phyloP scores from a whole-genome alignment of 2,888 invertebrate species.

The Lasioglossum vierecki region DNA sequence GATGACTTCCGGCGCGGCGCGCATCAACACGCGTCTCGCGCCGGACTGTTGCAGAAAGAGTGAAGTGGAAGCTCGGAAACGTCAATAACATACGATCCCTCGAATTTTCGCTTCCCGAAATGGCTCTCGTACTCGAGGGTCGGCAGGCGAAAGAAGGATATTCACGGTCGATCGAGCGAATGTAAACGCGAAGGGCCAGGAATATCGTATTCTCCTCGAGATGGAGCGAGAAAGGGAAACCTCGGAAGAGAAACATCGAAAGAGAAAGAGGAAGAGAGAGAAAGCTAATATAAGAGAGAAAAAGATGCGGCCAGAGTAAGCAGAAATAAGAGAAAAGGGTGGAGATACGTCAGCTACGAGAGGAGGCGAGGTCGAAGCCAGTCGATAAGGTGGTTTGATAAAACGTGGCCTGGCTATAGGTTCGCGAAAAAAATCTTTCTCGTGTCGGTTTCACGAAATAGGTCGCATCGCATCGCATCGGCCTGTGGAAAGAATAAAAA shows the following conservation, averaged over 20 bases:
- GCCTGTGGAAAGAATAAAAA: conserved; percentile 13
- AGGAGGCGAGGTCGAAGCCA: conserved; percentile 22
- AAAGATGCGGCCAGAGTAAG: neutral
- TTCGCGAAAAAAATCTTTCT: conserved; percentile 11
- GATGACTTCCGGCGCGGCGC: conserved; percentile 7
- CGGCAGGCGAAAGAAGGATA: conserved; percentile 56
- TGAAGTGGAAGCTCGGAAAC: conserved; percentile 28
- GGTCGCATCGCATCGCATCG: neutral
- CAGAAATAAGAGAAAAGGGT: conserved; percentile 10
- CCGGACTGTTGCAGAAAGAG: neutral
- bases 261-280: neutral
- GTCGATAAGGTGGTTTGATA: conserved; percentile 56
- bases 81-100: conserved; percentile 65
- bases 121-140: conserved; percentile 60
- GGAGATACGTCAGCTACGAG: neutral
- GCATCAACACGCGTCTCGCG: conserved; percentile 22
- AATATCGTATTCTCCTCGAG: conserved; percentile 44
- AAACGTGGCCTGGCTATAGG: conserved; percentile 14
- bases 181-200: conserved; percentile 59
- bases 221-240: neutral
- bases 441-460: conserved; percentile 20
- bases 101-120: conserved; percentile 65
- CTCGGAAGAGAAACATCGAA: neutral
- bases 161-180: conserved; percentile 70
- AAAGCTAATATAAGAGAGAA: neutral